Conservation (phyloP, 2,888 invertebrate genomes). For the Leucoptera coffeella region DNA sequence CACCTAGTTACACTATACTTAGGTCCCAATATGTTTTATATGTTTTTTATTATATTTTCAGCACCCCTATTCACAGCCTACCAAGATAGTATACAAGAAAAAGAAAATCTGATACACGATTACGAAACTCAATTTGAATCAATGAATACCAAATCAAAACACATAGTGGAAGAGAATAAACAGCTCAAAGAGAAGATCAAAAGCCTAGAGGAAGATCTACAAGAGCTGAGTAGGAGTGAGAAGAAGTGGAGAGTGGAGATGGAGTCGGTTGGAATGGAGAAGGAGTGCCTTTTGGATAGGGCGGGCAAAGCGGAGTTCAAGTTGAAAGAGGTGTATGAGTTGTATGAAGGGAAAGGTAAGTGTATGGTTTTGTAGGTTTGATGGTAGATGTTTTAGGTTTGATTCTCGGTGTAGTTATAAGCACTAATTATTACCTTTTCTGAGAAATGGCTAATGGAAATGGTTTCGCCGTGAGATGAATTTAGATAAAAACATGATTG, state of each 20-base stretch:
- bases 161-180: conserved; percentile 66
- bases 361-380: conserved; percentile 6
- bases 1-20: too few species aligned
- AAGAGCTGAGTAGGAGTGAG: conserved; percentile 27
- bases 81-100: conserved; percentile 71
- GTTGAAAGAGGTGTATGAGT: conserved; percentile 64
- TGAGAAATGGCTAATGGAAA: too few species aligned
- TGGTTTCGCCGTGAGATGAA: too few species aligned
- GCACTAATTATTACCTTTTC: too few species aligned
- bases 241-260: conserved; percentile 32
- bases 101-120: conserved; percentile 63
- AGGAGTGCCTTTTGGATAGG: conserved; percentile 53
- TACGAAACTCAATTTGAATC: conserved; percentile 66
- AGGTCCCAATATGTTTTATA: too few species aligned
- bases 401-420: too few species aligned
- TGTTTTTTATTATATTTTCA: conserved; percentile 16
- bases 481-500: too few species aligned
- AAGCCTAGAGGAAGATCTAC: conserved; percentile 22
- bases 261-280: conserved; percentile 38
- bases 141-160: conserved; percentile 66
- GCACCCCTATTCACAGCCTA: conserved; percentile 72
- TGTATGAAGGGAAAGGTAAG: conserved; percentile 68
- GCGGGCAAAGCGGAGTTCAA: conserved; percentile 66
- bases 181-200: conserved; percentile 35
- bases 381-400: too few species aligned